Conservation (phyloP, 2,113 vertebrate species). For the Meleagris gallopavo region DNA sequence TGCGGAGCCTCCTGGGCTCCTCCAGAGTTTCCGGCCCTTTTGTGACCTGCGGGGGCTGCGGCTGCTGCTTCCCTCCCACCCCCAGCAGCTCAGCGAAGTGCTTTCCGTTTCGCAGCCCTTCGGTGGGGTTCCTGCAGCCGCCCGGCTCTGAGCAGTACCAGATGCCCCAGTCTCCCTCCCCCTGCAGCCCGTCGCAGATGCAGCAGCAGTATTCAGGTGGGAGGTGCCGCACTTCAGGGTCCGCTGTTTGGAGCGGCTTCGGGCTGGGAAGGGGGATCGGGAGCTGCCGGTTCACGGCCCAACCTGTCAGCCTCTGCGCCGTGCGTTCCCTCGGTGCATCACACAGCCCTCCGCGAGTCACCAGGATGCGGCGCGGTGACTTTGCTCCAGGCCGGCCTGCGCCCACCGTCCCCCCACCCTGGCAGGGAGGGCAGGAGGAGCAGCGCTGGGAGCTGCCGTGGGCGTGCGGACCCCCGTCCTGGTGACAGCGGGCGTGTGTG, state of each 20-base stretch:
- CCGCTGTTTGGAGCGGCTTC: not conserved
- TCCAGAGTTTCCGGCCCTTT: not conserved
- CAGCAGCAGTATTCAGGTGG: slow-evolving; percentile 99
- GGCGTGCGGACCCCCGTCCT: not conserved
- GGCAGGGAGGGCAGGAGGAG: too few relatives aligned
- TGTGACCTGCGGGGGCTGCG: not conserved
- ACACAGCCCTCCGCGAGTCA: accelerated
- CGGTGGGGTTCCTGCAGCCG: slow-evolving; percentile 94
- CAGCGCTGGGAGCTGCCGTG: not conserved
- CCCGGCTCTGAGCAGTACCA: slow-evolving; percentile 95
- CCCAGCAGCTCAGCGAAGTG: not conserved
- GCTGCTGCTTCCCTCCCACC: not conserved
- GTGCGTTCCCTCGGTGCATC: not conserved
- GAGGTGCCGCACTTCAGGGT: not conserved
- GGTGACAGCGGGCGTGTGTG: not conserved
- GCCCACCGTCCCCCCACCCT: not conserved
- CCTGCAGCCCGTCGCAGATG: slow-evolving; percentile 95
- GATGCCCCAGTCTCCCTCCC: slow-evolving; percentile 92
- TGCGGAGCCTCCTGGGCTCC: not conserved
- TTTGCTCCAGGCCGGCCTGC: not conserved
- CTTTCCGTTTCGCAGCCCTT: slow-evolving; percentile 81
- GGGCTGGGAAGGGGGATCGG: not conserved
- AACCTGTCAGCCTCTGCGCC: not conserved
- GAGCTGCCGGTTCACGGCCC: not conserved
- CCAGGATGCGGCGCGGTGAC: accelerated